These are phyloP conservation scores for Byasa hedistus DNA, from an alignment of 2,888 invertebrate species.

Conservation along the genomic window DNA sequence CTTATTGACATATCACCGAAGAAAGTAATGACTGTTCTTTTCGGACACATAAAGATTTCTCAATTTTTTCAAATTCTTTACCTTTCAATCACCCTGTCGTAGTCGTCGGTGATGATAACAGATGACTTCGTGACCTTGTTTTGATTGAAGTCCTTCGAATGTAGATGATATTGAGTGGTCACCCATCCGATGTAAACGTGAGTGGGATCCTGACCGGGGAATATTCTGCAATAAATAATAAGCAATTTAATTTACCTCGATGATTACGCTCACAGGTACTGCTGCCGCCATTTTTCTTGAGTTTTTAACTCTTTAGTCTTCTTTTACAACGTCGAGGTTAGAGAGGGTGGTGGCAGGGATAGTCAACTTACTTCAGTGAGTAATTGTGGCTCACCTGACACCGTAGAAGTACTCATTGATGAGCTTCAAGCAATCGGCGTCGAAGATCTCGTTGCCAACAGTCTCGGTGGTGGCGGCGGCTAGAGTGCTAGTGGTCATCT, in stretches of 20 bases:
- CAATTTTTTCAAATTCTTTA: no score
- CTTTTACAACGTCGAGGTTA: not conserved
- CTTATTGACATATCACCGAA: no score
- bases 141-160: slow-evolving; percentile 94
- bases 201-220: slow-evolving; percentile 96
- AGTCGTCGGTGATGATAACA: slow-evolving; percentile 89
- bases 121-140: slow-evolving; percentile 90
- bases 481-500: slow-evolving; percentile 84
- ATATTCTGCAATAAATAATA: slow-evolving; percentile 82
- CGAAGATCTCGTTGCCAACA: slow-evolving; percentile 92
- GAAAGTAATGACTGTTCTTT: no score
- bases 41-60: no score
- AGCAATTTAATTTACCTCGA: not conserved
- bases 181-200: slow-evolving; percentile 99
- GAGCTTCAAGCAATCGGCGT: slow-evolving; percentile 90
- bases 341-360: not conserved
- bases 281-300: no score
- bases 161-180: slow-evolving; percentile 96
- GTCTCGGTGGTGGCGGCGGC: slow-evolving; percentile 87
- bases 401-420: slow-evolving; percentile 99
- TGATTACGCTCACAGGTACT: not conserved
- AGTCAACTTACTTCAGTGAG: not conserved
- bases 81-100: slow-evolving; percentile 88
- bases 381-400: slow-evolving; percentile 62
- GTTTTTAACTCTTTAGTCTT: no score